phyloP scores from a whole-genome alignment of 2,113 vertebrate species.

The Macroglossus sobrinus region DNA sequence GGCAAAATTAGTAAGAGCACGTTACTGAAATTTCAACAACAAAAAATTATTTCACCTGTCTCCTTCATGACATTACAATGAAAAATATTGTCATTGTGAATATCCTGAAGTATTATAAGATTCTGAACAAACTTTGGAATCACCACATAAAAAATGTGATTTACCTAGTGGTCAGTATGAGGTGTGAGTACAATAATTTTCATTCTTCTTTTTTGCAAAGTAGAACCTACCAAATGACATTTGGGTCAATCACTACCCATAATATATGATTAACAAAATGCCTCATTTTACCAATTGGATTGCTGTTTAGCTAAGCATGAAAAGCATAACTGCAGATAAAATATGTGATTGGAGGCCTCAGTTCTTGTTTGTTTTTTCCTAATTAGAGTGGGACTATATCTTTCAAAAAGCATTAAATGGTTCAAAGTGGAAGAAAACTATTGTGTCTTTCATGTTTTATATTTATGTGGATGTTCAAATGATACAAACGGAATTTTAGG shows the following conservation, averaged over 20 bases:
- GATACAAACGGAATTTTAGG: background rate
- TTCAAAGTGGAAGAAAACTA: background rate
- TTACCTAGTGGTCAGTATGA: background rate
- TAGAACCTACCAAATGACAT: background rate
- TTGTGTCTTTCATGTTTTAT: background rate
- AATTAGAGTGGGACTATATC: background rate
- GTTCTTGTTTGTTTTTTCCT: background rate
- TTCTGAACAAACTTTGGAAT: background rate
- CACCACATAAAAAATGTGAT: background rate
- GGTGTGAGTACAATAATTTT: background rate
- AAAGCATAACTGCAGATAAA: background rate
- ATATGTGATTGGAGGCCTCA: background rate
- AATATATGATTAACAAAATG: background rate
- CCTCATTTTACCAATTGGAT: background rate
- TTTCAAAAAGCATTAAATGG: background rate
- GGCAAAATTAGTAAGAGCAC: background rate
- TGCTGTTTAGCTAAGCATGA: background rate
- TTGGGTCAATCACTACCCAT: background rate
- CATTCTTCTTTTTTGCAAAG: background rate
- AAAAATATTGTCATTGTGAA: background rate
- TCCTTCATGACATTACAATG: background rate
- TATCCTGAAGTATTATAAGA: background rate
- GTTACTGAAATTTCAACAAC: background rate
- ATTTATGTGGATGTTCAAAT: background rate
- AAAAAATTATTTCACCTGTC: background rate